Conservation (phyloP, 2,113 vertebrate genomes). For the Ibidorhyncha struthersii region DNA sequence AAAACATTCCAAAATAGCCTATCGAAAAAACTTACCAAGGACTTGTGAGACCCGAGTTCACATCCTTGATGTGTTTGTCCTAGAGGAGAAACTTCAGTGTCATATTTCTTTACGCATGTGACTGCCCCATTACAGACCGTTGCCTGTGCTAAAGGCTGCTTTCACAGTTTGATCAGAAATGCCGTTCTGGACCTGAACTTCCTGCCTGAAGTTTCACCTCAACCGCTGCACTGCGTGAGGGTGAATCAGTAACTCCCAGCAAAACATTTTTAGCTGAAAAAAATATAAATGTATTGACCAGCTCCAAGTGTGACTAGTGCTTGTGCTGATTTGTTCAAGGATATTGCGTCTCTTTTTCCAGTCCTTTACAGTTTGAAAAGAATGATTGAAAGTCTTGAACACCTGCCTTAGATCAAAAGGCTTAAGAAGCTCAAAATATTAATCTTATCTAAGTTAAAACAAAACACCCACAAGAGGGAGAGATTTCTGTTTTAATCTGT, state of each 20-base stretch:
- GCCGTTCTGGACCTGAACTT: not conserved
- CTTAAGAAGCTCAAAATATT: not conserved
- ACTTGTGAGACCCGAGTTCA: not conserved
- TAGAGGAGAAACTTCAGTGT: not conserved
- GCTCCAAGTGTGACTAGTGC: not conserved
- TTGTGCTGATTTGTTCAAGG: not conserved
- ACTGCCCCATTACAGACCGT: fast-evolving
- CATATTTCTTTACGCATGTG: not conserved
- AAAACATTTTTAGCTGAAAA: not conserved
- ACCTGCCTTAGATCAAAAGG: not conserved
- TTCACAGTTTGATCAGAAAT: not conserved
- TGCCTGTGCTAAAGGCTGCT: not conserved
- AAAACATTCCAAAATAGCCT: not conserved
- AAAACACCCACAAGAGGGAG: not conserved
- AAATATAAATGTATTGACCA: not conserved
- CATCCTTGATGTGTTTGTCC: not conserved
- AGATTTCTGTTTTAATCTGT: not conserved
- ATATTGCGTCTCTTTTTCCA: not conserved
- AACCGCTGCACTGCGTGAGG: not conserved
- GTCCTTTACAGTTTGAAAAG: not conserved
- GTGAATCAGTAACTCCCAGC: not conserved
- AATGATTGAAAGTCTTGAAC: not conserved
- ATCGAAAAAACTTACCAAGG: not conserved
- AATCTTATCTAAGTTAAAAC: not conserved
- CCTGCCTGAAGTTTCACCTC: not conserved